A percentile compares a stretch with the other conserved stretches of the same genome.
phyloP scores from a whole-genome alignment of 2,797 vertebrate species.

The Glossophaga mutica region DNA sequence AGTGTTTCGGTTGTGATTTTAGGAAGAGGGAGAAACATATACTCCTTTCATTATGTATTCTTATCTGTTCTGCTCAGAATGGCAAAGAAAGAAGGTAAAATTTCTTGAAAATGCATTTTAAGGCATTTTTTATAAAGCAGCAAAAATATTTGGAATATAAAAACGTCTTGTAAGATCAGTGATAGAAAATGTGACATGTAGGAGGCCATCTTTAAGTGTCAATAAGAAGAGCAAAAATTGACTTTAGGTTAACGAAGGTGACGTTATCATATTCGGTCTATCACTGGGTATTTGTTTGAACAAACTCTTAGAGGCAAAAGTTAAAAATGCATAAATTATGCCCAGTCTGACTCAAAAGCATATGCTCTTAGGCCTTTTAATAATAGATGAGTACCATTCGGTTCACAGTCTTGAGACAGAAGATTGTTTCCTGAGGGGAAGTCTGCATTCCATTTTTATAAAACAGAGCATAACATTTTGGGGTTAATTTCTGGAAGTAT shows the following conservation, averaged over 20 bases:
- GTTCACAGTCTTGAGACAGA: neutral
- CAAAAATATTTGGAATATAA: neutral
- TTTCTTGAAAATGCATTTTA: neutral
- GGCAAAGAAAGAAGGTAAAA: neutral
- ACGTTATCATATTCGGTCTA: neutral
- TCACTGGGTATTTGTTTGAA: neutral
- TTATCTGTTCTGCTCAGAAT: neutral
- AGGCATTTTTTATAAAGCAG: neutral
- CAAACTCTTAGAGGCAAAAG: neutral
- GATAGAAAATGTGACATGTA: neutral
- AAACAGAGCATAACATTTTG: neutral
- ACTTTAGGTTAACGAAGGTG: neutral
- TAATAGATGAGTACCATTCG: neutral
- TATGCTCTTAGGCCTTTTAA: neutral
- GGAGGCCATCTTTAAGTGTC: neutral
- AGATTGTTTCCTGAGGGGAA: neutral
- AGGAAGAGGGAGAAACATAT: neutral
- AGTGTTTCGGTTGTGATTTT: neutral
- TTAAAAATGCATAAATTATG: neutral
- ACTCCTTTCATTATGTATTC: neutral
- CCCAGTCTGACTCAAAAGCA: neutral
- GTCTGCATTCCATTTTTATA: neutral
- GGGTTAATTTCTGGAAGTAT: neutral
- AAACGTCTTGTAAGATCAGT: neutral
- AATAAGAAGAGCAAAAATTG: neutral